Percentiles rank a stretch among this genome's conserved stretches.
Evolutionary conservation across 2,797 vertebrate species (phyloP).

Genomic region (Cheirogaleus major): DNA sequence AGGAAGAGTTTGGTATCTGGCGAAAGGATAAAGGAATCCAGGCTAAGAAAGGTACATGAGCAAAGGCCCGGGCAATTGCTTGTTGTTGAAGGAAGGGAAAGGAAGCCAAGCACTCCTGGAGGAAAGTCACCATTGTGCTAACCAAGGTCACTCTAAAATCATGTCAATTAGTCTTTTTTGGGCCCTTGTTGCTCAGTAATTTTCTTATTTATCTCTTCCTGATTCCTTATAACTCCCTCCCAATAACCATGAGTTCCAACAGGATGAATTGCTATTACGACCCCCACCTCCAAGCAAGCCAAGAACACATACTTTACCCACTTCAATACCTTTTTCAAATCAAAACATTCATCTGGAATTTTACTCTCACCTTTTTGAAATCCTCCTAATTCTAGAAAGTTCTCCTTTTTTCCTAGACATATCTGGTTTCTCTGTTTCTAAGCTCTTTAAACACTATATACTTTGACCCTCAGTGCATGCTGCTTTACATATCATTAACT

Average conservation of each 20-base stretch:
- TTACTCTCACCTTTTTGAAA: slow-evolving; percentile 1
- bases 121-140: background rate
- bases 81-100: background rate
- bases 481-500: background rate
- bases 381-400: background rate
- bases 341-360: background rate
- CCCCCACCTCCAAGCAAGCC: background rate
- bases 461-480: background rate
- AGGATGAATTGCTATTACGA: background rate
- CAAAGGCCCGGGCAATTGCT: background rate
- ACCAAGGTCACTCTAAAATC: background rate
- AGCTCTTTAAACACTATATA: background rate
- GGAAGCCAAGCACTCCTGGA: background rate
- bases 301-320: background rate
- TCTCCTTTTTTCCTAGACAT: background rate
- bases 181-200: background rate
- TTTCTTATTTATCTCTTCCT: background rate
- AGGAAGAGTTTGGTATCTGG: background rate
- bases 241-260: background rate
- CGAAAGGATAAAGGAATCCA: background rate
- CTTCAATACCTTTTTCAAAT: background rate
- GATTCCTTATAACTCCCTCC: background rate
- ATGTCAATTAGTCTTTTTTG: background rate
- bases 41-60: background rate
- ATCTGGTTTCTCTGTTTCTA: background rate